These are phyloP conservation scores for Cryptus armator DNA, from an alignment of 2,888 invertebrate genomes.

Conservation along the genomic window DNA sequence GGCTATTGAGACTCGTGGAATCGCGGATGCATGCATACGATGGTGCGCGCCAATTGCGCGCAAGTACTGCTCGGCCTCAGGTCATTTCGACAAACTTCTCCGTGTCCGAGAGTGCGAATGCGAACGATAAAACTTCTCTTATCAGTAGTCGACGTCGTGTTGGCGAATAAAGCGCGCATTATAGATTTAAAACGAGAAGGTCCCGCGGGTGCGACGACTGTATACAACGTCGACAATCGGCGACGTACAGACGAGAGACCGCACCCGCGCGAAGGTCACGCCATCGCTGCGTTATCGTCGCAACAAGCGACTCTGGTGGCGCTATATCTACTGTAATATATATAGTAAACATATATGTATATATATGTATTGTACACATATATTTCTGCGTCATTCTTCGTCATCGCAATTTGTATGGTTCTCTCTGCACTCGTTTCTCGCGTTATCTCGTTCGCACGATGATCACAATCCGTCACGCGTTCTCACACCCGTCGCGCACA, in stretches of 20 bases:
- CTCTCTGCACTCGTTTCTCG: slow-evolving; percentile 31
- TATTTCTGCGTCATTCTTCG: slow-evolving; percentile 20
- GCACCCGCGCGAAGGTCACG: slow-evolving; percentile 76
- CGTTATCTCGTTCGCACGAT: slow-evolving; percentile 52
- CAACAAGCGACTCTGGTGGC: slow-evolving; percentile 64
- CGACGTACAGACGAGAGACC: slow-evolving; percentile 24
- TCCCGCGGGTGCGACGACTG: background rate
- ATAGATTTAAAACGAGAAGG: slow-evolving; percentile 15
- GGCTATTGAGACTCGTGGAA: slow-evolving; percentile 74
- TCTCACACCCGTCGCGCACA: slow-evolving; percentile 17
- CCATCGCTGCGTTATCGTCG: slow-evolving; percentile 77
- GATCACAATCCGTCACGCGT: slow-evolving; percentile 41
- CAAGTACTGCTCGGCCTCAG: slow-evolving; percentile 44
- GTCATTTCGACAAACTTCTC: slow-evolving; percentile 43
- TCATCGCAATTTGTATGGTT: slow-evolving; percentile 54
- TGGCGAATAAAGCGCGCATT: slow-evolving; percentile 1
- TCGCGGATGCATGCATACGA: slow-evolving; percentile 22
- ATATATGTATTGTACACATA: slow-evolving; percentile 24
- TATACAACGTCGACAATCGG: slow-evolving; percentile 3
- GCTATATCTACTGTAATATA: slow-evolving; percentile 58
- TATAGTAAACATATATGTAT: slow-evolving; percentile 39
- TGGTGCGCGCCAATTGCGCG: slow-evolving; percentile 49
- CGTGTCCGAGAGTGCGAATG: slow-evolving; percentile 13
- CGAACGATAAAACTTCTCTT: slow-evolving; percentile 30
- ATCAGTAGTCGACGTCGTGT: slow-evolving; percentile 54